Evolutionary conservation across 1,140 invertebrate species (phyloP).

Genomic region (Drosophila rufa): DNA sequence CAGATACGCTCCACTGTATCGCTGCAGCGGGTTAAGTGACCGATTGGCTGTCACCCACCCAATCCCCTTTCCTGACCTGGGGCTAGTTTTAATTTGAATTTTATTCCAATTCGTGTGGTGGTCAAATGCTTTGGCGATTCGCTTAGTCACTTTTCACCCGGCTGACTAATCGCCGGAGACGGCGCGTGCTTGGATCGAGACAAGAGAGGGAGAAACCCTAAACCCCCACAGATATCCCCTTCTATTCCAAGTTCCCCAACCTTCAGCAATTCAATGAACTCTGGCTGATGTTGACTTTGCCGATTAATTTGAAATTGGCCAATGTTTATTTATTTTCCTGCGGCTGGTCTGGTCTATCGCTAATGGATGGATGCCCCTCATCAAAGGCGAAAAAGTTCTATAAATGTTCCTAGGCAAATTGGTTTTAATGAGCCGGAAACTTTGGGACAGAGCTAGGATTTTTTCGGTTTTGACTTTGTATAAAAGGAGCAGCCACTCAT

Average conservation of each 20-base stretch:
- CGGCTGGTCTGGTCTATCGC: conserved; percentile 13
- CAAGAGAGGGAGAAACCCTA: conserved; percentile 10
- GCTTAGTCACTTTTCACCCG: conserved; percentile 63
- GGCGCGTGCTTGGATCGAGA: conserved; percentile 44
- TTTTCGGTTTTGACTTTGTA: conserved; percentile 1
- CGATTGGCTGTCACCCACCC: conserved; percentile 10
- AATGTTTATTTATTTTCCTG: conserved; percentile 47
- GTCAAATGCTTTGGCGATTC: conserved; percentile 9
- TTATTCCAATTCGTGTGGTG: conserved; percentile 47
- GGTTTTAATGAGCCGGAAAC: conserved; percentile 52
- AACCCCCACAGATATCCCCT: conserved; percentile 14
- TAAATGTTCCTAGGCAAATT: conserved; percentile 45
- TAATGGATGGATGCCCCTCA: conserved; percentile 10
- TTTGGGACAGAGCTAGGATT: conserved; percentile 25
- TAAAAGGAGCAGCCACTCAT: conserved; percentile 14
- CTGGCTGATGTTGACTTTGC: conserved; percentile 30
- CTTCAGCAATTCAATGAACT: conserved; percentile 56
- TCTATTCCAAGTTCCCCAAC: conserved; percentile 5
- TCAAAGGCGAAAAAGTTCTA: conserved; percentile 46
- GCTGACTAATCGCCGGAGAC: conserved; percentile 60
- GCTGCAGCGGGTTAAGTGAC: conserved; percentile 41
- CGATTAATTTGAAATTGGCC: conserved; percentile 56
- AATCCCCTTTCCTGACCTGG: background rate
- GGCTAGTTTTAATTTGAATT: conserved; percentile 67
- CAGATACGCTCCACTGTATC: background rate